Conservation (phyloP, 1,140 invertebrate genomes). For the Aethina tumida region DNA sequence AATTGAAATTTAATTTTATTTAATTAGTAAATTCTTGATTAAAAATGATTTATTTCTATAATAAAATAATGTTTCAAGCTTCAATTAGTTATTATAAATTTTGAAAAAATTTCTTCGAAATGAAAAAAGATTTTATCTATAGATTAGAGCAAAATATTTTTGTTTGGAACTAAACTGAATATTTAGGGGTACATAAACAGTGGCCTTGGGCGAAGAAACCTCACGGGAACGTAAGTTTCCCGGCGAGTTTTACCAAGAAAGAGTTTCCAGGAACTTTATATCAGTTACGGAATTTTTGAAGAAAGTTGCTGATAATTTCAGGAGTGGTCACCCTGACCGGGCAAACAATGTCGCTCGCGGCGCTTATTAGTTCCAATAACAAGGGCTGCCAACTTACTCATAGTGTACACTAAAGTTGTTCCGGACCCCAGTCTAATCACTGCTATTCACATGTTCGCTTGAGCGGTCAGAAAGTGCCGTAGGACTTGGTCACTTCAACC, state of each 20-base stretch:
- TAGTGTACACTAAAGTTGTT: conserved; percentile 23
- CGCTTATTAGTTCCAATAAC: conserved; percentile 30
- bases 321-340: conserved; percentile 22
- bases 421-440: conserved; percentile 24
- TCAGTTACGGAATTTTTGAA: conserved; percentile 5
- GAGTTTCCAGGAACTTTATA: conserved; percentile 1
- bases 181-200: too few species aligned
- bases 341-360: conserved; percentile 23
- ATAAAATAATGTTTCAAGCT: too few species aligned
- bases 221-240: too few species aligned
- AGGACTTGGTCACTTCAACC: conserved; percentile 20
- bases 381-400: conserved; percentile 26
- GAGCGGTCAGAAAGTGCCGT: conserved; percentile 15
- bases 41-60: too few species aligned
- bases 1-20: too few species aligned
- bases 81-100: too few species aligned
- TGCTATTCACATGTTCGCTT: conserved; percentile 23
- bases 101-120: too few species aligned
- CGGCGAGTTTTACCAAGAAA: background rate
- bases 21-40: too few species aligned
- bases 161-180: too few species aligned
- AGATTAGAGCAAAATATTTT: too few species aligned
- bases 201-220: too few species aligned
- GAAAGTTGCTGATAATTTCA: conserved; percentile 19
- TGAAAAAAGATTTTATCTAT: too few species aligned